A percentile compares a stretch with the other conserved stretches of the same genome.
Conservation (phyloP, 2,888 invertebrate species). For the Drosophila sordidula region DNA sequence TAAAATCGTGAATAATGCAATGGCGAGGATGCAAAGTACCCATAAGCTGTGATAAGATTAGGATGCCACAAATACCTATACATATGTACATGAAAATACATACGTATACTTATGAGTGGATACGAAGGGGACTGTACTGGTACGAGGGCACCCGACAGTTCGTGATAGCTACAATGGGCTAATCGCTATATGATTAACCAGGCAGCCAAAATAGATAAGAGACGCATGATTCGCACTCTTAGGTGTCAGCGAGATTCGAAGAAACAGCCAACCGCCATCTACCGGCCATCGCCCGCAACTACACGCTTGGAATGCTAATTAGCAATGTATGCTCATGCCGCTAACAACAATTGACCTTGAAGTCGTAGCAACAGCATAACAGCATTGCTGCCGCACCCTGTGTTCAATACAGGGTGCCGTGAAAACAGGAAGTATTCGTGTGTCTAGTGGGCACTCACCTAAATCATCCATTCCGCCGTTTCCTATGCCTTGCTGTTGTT, state of each 20-base stretch:
- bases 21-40: conserved; percentile 35
- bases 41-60: conserved; percentile 15
- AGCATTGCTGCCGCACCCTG: conserved; percentile 35
- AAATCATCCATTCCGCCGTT: conserved; percentile 66
- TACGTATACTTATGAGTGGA: neutral
- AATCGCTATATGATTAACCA: conserved; percentile 46
- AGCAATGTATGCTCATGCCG: conserved; percentile 34
- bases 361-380: conserved; percentile 25
- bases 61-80: neutral
- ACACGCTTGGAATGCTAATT: conserved; percentile 50
- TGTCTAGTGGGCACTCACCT: conserved; percentile 56
- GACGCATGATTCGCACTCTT: conserved; percentile 4
- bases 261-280: conserved; percentile 36
- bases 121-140: too few species aligned
- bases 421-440: conserved; percentile 21
- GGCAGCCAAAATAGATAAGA: conserved; percentile 25
- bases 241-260: conserved; percentile 11
- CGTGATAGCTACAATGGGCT: conserved; percentile 1
- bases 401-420: conserved; percentile 29
- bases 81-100: neutral
- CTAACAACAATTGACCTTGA: conserved; percentile 66
- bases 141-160: neutral
- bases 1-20: conserved; percentile 51
- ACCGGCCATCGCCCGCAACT: conserved; percentile 18
- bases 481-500: conserved; percentile 26